Evolutionary conservation across 2,113 vertebrate species (phyloP).

Genomic region (Xiphophorus hellerii): DNA sequence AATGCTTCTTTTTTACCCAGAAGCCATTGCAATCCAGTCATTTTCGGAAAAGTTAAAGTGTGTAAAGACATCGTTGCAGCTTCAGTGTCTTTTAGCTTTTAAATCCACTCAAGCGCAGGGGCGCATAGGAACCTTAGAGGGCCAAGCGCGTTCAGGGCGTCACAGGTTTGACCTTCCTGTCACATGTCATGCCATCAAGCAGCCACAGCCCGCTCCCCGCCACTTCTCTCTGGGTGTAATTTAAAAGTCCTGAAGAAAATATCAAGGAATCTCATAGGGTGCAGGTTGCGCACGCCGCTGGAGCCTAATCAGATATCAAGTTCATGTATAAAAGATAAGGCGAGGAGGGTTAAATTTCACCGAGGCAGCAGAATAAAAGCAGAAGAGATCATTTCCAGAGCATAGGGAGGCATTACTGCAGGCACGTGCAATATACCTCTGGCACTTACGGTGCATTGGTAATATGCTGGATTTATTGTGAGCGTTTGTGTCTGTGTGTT

Average conservation of each 20-base stretch:
- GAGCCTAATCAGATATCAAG: slow-evolving; percentile 53
- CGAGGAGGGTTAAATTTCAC: slow-evolving; percentile 46
- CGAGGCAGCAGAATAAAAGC: slow-evolving; percentile 35
- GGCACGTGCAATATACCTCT: slow-evolving; percentile 15
- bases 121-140: background rate
- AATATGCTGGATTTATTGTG: slow-evolving; percentile 38
- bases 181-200: slow-evolving; percentile 16
- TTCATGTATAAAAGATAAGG: slow-evolving; percentile 72
- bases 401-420: slow-evolving; percentile 17
- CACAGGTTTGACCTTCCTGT: slow-evolving; percentile 38
- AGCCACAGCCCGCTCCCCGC: background rate
- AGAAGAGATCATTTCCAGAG: slow-evolving; percentile 30
- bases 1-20: slow-evolving; percentile 51
- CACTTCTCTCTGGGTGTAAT: slow-evolving; percentile 11
- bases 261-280: slow-evolving; percentile 47
- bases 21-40: slow-evolving; percentile 40
- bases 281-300: slow-evolving; percentile 16
- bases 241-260: slow-evolving; percentile 25
- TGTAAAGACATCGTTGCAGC: slow-evolving; percentile 31
- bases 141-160: slow-evolving; percentile 3
- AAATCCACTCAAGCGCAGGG: slow-evolving; percentile 34
- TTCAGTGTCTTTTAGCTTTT: slow-evolving; percentile 22
- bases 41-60: slow-evolving; percentile 48
- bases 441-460: slow-evolving; percentile 41
- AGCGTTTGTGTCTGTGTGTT: slow-evolving; percentile 16